A percentile compares a stretch with the other conserved stretches of the same genome.
Conservation (phyloP, 2,888 invertebrate species). For the Stratiomys singularior region DNA sequence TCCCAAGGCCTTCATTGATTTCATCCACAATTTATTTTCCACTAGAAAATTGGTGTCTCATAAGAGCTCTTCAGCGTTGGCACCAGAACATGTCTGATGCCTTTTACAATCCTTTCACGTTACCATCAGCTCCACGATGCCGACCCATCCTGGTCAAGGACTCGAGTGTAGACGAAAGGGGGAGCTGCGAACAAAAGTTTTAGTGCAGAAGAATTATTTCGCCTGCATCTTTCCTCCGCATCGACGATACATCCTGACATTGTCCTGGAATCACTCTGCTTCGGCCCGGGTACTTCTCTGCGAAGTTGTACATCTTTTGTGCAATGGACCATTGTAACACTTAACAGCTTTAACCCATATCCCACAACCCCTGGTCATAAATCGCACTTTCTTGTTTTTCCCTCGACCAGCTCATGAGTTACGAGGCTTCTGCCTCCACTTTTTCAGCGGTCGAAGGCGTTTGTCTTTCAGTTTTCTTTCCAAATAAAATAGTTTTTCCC, state of each 20-base stretch:
- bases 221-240: slow-evolving; percentile 48
- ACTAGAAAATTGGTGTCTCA: slow-evolving; percentile 13
- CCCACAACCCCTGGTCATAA: slow-evolving; percentile 53
- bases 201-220: slow-evolving; percentile 33
- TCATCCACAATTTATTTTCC: slow-evolving; percentile 2
- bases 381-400: slow-evolving; percentile 51
- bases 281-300: not conserved
- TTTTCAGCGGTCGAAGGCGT: slow-evolving; percentile 45
- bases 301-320: slow-evolving; percentile 48
- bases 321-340: slow-evolving; percentile 55
- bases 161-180: slow-evolving; percentile 30
- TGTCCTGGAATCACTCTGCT: not conserved
- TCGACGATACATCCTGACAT: slow-evolving; percentile 33
- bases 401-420: slow-evolving; percentile 41
- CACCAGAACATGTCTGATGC: slow-evolving; percentile 44
- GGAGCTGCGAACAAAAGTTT: slow-evolving; percentile 24
- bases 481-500: slow-evolving; percentile 50
- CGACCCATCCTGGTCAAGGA: not conserved
- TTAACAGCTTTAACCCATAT: slow-evolving; percentile 56
- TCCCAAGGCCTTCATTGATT: slow-evolving; percentile 16
- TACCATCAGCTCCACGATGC: too few relatives aligned
- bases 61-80: slow-evolving; percentile 33
- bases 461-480: slow-evolving; percentile 34
- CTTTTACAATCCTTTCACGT: slow-evolving; percentile 41
- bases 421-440: slow-evolving; percentile 39